Evolutionary conservation across 2,888 invertebrate genomes (phyloP).

Genomic region (Lasius fuliginosus): DNA sequence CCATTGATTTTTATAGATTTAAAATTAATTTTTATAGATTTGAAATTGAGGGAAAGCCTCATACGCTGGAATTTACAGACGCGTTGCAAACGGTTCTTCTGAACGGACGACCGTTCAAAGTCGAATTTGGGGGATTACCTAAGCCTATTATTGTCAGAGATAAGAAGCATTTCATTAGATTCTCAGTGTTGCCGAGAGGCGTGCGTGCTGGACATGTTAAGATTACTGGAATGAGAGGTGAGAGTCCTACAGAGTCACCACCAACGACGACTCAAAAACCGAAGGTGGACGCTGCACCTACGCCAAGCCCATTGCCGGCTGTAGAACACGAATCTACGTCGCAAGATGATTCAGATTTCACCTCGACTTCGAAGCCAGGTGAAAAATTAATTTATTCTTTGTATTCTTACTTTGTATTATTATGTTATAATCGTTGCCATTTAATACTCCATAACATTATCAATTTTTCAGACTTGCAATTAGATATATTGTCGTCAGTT

Average conservation of each 20-base stretch:
- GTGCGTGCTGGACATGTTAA: conserved; percentile 91
- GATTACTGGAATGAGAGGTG: conserved; percentile 92
- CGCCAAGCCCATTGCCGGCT: conserved; percentile 62
- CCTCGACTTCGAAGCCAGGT: conserved; percentile 78
- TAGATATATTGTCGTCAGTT: conserved; percentile 90
- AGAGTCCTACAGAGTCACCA: conserved; percentile 82
- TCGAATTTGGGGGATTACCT: conserved; percentile 95
- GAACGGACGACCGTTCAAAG: conserved; percentile 92
- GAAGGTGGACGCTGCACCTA: conserved; percentile 67
- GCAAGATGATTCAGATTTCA: conserved; percentile 81
- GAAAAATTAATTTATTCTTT: conserved; percentile 41
- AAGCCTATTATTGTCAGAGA: conserved; percentile 92
- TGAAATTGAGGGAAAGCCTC: conserved; percentile 90
- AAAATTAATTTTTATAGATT: conserved; percentile 85
- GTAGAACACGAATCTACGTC: conserved; percentile 81
- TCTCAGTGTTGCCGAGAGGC: conserved; percentile 92
- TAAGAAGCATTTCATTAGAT: conserved; percentile 93
- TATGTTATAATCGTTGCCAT: conserved; percentile 54
- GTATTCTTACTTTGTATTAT: conserved; percentile 41
- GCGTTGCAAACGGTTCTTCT: conserved; percentile 92
- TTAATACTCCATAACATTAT: neutral
- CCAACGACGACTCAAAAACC: conserved; percentile 71
- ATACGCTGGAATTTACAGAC: conserved; percentile 93
- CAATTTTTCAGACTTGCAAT: conserved; percentile 80
- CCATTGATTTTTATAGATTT: conserved; percentile 86